phyloP scores from a whole-genome alignment of 2,888 invertebrate species.

The Campaea margaritaria region DNA sequence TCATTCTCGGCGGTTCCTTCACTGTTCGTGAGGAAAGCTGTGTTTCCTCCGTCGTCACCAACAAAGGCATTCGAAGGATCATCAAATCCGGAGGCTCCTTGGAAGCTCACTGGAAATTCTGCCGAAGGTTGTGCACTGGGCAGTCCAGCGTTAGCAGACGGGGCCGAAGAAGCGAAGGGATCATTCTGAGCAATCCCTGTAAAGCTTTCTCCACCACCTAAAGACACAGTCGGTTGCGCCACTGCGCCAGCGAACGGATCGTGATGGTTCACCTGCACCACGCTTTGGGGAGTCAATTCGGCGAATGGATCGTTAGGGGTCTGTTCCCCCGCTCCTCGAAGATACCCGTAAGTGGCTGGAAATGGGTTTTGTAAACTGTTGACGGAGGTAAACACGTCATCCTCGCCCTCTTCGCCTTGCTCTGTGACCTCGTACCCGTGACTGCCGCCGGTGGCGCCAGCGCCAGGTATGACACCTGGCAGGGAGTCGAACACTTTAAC shows the following conservation, averaged over 20 bases:
- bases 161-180: slow-evolving; percentile 55
- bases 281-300: slow-evolving; percentile 57
- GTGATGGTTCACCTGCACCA: slow-evolving; percentile 52
- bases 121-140: slow-evolving; percentile 53
- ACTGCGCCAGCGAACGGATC: slow-evolving; percentile 59
- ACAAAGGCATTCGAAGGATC: slow-evolving; percentile 57
- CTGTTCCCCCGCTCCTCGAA: slow-evolving; percentile 60
- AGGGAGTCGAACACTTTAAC: slow-evolving; percentile 75
- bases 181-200: slow-evolving; percentile 54
- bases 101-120: slow-evolving; percentile 55
- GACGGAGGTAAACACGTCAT: slow-evolving; percentile 67
- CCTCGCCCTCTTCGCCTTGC: slow-evolving; percentile 69
- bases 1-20: slow-evolving; percentile 54
- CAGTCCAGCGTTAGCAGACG: slow-evolving; percentile 47
- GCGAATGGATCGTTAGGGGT: slow-evolving; percentile 61
- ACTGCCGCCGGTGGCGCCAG: slow-evolving; percentile 42
- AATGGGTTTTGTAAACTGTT: slow-evolving; percentile 67
- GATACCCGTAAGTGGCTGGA: slow-evolving; percentile 67
- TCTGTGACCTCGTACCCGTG: slow-evolving; percentile 78
- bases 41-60: slow-evolving; percentile 54
- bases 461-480: slow-evolving; percentile 62
- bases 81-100: slow-evolving; percentile 56
- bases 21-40: slow-evolving; percentile 53
- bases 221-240: slow-evolving; percentile 56
- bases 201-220: slow-evolving; percentile 59